phyloP scores from a whole-genome alignment of 1,140 invertebrate genomes.

The Drosophila kepulauana region DNA sequence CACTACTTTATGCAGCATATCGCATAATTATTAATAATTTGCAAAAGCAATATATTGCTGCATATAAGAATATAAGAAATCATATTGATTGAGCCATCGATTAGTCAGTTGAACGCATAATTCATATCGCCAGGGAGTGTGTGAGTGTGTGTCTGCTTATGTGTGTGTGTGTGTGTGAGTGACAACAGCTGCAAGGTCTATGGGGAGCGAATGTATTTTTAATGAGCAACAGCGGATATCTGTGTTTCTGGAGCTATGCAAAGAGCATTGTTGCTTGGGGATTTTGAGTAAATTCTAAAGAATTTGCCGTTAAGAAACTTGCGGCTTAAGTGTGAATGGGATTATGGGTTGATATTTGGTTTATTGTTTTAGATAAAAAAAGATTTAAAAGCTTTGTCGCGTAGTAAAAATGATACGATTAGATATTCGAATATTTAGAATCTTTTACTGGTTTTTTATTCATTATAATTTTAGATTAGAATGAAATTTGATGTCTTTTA shows the following conservation, averaged over 20 bases:
- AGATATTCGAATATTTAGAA: no score
- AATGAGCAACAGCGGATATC: background rate
- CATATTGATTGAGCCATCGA: background rate
- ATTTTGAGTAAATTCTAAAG: no score
- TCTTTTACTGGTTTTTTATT: background rate
- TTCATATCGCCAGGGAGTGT: background rate
- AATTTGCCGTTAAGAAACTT: no score
- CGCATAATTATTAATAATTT: slow-evolving; percentile 6
- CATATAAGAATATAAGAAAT: background rate
- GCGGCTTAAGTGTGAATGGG: no score
- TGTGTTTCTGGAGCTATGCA: background rate
- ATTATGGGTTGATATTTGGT: no score
- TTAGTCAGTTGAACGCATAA: background rate
- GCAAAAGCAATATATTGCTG: background rate
- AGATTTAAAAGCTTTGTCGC: no score
- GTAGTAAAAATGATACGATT: no score
- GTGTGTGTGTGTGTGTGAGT: background rate
- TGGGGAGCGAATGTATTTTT: background rate
- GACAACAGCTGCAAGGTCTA: background rate
- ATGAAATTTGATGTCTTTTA: no score
- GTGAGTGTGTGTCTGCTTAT: background rate
- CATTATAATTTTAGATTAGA: no score
- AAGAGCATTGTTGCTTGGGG: background rate
- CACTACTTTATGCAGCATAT: background rate
- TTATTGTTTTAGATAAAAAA: no score